A percentile compares a stretch with the other conserved stretches of the same genome.
Evolutionary conservation across 2,113 vertebrate genomes (phyloP).

Genomic region (Callospermophilus lateralis): DNA sequence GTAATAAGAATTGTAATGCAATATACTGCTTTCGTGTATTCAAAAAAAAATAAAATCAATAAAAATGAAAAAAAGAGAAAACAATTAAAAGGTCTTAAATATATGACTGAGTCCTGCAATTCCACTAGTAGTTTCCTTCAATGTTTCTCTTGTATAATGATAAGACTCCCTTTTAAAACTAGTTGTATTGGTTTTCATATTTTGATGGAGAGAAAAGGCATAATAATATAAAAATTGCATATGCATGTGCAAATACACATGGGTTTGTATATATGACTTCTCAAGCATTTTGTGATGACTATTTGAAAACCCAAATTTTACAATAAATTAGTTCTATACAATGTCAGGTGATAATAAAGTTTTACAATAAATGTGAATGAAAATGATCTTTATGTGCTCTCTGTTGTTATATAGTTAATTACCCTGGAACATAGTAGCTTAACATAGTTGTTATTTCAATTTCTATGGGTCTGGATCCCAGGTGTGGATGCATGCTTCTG

Average conservation of each 20-base stretch:
- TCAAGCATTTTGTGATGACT: neutral
- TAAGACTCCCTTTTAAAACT: neutral
- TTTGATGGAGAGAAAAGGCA: neutral
- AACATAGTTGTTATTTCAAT: neutral
- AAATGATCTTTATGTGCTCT: neutral
- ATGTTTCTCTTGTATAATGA: neutral
- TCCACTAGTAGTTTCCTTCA: neutral
- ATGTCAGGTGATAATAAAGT: neutral
- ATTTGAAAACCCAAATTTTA: neutral
- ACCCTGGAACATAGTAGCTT: neutral
- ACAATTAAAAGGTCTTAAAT: neutral
- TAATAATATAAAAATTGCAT: neutral
- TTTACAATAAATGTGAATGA: neutral
- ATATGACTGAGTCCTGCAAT: neutral
- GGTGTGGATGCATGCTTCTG: neutral
- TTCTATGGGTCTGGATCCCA: neutral
- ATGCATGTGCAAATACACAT: neutral
- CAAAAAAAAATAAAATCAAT: too few species aligned
- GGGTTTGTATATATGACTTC: neutral
- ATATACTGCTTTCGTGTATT: too few species aligned
- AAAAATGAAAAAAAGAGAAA: neutral
- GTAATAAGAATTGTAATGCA: too few species aligned
- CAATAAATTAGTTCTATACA: neutral
- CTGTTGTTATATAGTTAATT: neutral
- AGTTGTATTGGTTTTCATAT: neutral